phyloP scores from a whole-genome alignment of 2,888 invertebrate species.

The Cantharis rufa region DNA sequence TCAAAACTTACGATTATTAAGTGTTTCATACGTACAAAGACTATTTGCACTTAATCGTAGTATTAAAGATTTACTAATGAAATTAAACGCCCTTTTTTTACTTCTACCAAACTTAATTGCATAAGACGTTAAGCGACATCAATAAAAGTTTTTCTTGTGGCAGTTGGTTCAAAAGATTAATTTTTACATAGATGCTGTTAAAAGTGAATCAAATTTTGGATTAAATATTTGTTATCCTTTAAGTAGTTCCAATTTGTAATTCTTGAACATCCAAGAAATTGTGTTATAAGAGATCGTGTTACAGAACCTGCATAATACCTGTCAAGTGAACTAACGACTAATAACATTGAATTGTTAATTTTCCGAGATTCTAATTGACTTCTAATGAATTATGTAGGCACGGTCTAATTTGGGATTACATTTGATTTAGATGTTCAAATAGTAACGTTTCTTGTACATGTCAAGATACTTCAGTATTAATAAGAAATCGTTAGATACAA shows the following conservation, averaged over 20 bases:
- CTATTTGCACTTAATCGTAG: neutral
- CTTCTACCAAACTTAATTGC: neutral
- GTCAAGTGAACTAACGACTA: conserved; percentile 4
- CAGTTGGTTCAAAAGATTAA: neutral
- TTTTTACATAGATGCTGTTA: neutral
- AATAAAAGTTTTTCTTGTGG: neutral
- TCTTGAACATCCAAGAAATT: neutral
- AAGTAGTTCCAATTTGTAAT: neutral
- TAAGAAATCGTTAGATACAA: neutral
- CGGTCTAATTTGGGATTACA: conserved; percentile 2
- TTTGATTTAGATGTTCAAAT: conserved; percentile 1
- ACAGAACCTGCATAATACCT: neutral
- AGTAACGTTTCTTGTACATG: neutral
- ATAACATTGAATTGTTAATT: conserved; percentile 5
- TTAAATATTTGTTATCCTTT: neutral
- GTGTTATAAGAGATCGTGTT: neutral
- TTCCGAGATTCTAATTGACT: conserved; percentile 4
- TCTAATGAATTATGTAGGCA: conserved; percentile 3
- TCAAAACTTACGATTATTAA: neutral
- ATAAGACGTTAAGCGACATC: neutral
- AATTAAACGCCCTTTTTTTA: neutral
- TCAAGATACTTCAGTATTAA: neutral
- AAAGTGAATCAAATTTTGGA: neutral
- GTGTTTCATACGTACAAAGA: neutral
- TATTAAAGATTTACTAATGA: neutral